These are phyloP conservation scores for Larimichthys polyactis DNA, from an alignment of 2,113 vertebrate species.

Conservation along the genomic window DNA sequence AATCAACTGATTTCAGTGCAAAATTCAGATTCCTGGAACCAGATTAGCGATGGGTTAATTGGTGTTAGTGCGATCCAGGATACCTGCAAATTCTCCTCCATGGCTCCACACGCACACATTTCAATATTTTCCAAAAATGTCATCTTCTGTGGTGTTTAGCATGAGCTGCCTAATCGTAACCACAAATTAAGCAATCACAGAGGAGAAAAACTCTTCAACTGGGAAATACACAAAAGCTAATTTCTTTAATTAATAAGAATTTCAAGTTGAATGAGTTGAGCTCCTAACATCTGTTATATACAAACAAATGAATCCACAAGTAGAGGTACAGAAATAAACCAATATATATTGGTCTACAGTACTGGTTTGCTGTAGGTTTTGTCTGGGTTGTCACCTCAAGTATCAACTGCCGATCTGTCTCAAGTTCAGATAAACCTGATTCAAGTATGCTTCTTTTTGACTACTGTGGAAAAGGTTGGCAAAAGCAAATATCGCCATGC, in stretches of 20 bases:
- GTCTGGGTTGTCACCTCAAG: slow-evolving; percentile 1
- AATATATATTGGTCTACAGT: background rate
- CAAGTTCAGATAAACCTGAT: slow-evolving; percentile 31
- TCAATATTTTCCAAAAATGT: background rate
- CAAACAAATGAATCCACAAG: background rate
- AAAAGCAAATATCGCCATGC: slow-evolving; percentile 38
- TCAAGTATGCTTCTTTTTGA: slow-evolving; percentile 21
- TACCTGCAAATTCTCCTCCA: no score
- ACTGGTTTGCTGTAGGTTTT: background rate
- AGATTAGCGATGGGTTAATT: background rate
- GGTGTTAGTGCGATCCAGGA: no score
- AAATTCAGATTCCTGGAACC: background rate
- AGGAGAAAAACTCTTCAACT: no score
- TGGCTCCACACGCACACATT: no score
- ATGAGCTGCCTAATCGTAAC: background rate
- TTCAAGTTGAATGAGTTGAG: background rate
- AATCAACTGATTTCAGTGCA: background rate
- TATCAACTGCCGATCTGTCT: slow-evolving; percentile 5
- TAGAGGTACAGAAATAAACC: background rate
- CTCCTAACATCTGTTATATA: background rate
- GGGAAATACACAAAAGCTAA: no score
- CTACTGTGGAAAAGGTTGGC: slow-evolving; percentile 5
- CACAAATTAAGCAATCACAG: background rate
- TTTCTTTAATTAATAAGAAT: background rate
- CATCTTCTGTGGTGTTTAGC: background rate